Conservation (phyloP, 2,888 invertebrate genomes). For the Pyrgus malvae region DNA sequence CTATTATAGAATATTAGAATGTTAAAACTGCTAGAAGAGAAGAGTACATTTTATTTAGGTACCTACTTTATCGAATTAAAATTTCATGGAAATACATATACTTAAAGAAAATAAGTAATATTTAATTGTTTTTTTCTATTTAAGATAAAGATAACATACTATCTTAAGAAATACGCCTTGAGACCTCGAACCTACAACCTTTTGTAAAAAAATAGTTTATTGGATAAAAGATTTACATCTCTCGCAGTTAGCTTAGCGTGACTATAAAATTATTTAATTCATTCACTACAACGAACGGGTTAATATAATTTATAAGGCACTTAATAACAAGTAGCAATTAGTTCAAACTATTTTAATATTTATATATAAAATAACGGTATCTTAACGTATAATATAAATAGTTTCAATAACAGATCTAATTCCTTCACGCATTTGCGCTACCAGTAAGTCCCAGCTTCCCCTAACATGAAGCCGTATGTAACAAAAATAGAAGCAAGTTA, state of each 20-base stretch:
- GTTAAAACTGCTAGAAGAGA: too few relatives aligned
- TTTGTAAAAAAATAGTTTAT: not conserved
- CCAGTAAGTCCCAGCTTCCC: conserved; percentile 1
- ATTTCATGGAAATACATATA: too few relatives aligned
- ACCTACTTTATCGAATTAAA: too few relatives aligned
- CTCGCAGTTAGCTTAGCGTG: conserved; percentile 1
- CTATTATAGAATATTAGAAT: too few relatives aligned
- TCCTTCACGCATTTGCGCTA: conserved; percentile 1
- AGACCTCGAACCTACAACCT: conserved; percentile 19
- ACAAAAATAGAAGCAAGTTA: conserved; percentile 15
- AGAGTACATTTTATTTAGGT: too few relatives aligned
- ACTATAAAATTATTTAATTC: conserved; percentile 7
- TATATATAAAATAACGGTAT: conserved; percentile 15
- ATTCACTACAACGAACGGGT: not conserved
- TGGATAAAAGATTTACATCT: not conserved
- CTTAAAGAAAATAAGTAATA: too few relatives aligned
- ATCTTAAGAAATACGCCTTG: conserved; percentile 11
- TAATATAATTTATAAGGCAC: conserved; percentile 23
- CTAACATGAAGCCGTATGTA: conserved; percentile 6
- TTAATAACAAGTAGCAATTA: conserved; percentile 17
- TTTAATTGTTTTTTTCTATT: not conserved
- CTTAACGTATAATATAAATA: conserved; percentile 19
- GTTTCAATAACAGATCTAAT: conserved; percentile 23
- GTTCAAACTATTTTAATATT: conserved; percentile 1
- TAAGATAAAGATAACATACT: not conserved